Percentiles rank a stretch among this genome's conserved stretches.
phyloP scores from a whole-genome alignment of 2,888 invertebrate genomes.

The Boloria euphrosyne region DNA sequence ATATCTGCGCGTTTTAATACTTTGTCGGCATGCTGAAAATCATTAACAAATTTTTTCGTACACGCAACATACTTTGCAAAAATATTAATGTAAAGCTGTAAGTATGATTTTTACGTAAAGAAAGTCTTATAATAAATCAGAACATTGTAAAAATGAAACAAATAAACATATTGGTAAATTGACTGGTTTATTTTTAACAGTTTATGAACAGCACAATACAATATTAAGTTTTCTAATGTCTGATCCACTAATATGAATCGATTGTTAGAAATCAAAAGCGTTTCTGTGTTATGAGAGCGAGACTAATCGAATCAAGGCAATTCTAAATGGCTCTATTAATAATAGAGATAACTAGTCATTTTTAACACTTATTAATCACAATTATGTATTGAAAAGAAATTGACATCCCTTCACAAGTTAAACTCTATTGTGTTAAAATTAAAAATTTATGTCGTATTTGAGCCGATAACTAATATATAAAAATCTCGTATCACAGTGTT shows the following conservation, averaged over 20 bases:
- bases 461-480: not conserved
- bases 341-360: conserved; percentile 42
- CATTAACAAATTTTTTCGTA: no score
- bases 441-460: not conserved
- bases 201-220: conserved; percentile 28
- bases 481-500: no score
- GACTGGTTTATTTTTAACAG: not conserved
- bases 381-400: conserved; percentile 18
- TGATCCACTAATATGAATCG: conserved; percentile 49
- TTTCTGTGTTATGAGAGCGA: conserved; percentile 58
- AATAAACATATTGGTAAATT: not conserved
- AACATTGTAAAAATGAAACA: not conserved
- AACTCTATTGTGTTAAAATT: conserved; percentile 9
- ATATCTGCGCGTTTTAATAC: not conserved
- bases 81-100: no score
- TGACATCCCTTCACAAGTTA: conserved; percentile 5
- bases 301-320: conserved; percentile 55
- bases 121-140: no score
- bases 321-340: conserved; percentile 40
- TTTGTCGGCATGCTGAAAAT: no score
- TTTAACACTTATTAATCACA: conserved; percentile 37
- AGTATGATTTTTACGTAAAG: no score
- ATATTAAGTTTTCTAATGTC: conserved; percentile 41
- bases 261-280: conserved; percentile 59
- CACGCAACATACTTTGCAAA: no score